Evolutionary conservation across 2,113 vertebrate genomes (phyloP).

Genomic region (Bos javanicus): DNA sequence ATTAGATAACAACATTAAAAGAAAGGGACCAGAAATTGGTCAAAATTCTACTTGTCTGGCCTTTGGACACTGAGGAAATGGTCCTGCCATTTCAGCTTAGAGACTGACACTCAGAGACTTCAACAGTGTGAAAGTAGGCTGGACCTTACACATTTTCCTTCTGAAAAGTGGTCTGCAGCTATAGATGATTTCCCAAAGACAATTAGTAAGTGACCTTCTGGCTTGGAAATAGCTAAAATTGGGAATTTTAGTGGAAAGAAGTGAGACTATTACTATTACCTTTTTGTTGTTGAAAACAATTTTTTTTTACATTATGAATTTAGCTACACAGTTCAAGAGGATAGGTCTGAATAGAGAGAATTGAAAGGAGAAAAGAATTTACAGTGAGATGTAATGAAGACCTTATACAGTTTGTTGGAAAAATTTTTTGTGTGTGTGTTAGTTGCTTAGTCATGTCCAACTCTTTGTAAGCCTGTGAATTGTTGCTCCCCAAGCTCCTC

Average conservation of each 20-base stretch:
- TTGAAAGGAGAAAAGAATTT: background rate
- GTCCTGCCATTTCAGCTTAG: background rate
- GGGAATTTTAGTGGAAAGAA: background rate
- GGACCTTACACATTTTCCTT: fast-evolving
- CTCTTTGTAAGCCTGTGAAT: background rate
- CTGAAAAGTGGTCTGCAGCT: background rate
- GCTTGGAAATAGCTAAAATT: background rate
- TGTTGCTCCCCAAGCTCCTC: background rate
- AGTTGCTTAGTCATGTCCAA: background rate
- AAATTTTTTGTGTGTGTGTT: background rate
- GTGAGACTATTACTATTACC: background rate
- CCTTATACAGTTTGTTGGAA: background rate
- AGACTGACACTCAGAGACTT: background rate
- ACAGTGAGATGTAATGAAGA: background rate
- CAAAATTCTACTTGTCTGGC: background rate
- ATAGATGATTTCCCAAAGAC: background rate
- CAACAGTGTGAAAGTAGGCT: background rate
- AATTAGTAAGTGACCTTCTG: background rate
- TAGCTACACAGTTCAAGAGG: background rate
- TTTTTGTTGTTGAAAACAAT: background rate
- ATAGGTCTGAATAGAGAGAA: background rate
- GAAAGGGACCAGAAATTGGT: background rate
- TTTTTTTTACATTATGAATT: background rate
- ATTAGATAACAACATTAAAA: background rate
- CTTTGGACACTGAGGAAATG: background rate